Evolutionary conservation across 1,140 invertebrate genomes (phyloP), one percentile per base, ranked within the genome.

Genomic region (Manduca sexta): DNA sequence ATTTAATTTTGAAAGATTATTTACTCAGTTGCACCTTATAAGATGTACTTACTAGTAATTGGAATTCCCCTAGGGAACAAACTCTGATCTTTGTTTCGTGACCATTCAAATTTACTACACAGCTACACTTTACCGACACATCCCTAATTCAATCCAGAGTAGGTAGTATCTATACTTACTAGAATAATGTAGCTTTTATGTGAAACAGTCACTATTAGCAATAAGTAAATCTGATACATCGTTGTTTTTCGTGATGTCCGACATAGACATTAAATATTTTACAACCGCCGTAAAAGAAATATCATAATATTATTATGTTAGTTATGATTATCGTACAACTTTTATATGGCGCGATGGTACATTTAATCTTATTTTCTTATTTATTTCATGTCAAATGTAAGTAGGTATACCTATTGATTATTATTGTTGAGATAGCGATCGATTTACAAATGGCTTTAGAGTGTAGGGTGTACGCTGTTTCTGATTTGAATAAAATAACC

Each of bases 241-340:
- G 42, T 39, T 40, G 46, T 41, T 30, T 49, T 46, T 38, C 33
- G 13, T 40, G 29, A 44, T 17, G 29, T 45, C 37, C 34, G 37
- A 41, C 35, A 44, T 12, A 45, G 46, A 46, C 50, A 33, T 52
- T 58, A 58, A 52, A 58, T 40, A 37, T 50, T 48, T 58, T 53
- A 58, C 44, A 47, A 17, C 56, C 31, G 44, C 39, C 43, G 47
- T 58, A 58, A 58, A 58, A 26, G 21, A 26, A 26, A 26, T 26
- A 26, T 12, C 14, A 52, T 51, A 39, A 58, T 54, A 17, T 48
- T 41, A 41, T 34, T 39, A 31, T 42, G 37, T 47, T 45, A 29
- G 42, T 39, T 47, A 30, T 50, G 21, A 30, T 43, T n/a, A 29
- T 13, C 14, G 41, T 43, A 7, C 13, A 40, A 40, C 35, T 40